phyloP scores from a whole-genome alignment of 2,113 vertebrate species.

The Oncorhynchus kisutch region DNA sequence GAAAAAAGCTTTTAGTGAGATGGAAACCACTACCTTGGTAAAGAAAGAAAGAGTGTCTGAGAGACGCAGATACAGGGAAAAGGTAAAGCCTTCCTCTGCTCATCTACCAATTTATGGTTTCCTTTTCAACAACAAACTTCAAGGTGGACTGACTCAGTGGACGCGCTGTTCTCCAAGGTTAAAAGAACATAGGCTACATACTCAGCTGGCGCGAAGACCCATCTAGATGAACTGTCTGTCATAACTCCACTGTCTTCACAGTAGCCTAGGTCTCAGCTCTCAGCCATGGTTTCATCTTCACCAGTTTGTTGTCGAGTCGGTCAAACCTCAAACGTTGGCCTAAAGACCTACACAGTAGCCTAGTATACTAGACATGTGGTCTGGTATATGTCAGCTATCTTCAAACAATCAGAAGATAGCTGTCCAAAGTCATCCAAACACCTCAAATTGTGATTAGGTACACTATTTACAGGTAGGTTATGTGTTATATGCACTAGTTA shows the following conservation, averaged over 20 bases:
- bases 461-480: neutral
- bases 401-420: no score
- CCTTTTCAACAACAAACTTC: constrained; percentile 67
- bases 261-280: neutral
- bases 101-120: constrained; percentile 60
- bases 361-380: no score
- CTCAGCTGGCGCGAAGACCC: constrained; percentile 54
- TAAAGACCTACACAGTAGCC: no score
- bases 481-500: constrained; percentile 7
- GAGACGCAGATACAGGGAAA: neutral
- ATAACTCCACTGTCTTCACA: constrained; percentile 25
- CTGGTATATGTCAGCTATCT: no score
- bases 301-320: no score
- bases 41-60: constrained; percentile 45
- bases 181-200: constrained; percentile 44
- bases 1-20: constrained; percentile 63
- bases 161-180: constrained; percentile 49
- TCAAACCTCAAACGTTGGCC: no score
- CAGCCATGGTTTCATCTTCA: no score
- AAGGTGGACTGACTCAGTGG: constrained; percentile 54
- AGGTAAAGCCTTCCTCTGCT: constrained; percentile 38
- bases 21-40: constrained; percentile 69
- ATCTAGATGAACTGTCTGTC: constrained; percentile 35
- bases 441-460: constrained; percentile 25
- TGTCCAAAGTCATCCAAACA: neutral